Evolutionary conservation across 2,888 invertebrate genomes (phyloP).

Genomic region (Andricus quercusramuli): DNA sequence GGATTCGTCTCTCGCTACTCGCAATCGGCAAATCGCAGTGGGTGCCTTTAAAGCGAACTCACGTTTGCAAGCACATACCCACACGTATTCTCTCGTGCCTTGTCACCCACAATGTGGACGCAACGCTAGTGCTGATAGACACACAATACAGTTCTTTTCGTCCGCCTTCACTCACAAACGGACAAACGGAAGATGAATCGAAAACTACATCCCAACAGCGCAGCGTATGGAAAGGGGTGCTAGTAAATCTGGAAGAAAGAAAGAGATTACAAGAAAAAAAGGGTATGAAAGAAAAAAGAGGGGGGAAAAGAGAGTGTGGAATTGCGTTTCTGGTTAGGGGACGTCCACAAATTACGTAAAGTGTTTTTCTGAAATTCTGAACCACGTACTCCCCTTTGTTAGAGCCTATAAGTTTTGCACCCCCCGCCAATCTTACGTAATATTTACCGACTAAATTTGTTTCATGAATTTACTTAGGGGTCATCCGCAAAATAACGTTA

Average conservation of each 20-base stretch:
- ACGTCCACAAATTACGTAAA: no score
- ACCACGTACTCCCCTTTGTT: no score
- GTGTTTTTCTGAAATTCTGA: no score
- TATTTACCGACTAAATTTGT: no score
- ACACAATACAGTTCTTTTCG: conserved; percentile 44
- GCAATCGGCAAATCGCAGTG: conserved; percentile 11
- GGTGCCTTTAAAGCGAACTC: background rate
- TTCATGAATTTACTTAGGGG: no score
- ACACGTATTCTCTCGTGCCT: background rate
- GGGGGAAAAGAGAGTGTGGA: conserved; percentile 57
- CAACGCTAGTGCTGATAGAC: conserved; percentile 37
- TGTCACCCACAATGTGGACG: background rate
- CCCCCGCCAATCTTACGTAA: no score
- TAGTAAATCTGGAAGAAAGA: background rate
- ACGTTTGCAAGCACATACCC: background rate
- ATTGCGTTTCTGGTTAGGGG: conserved; percentile 63
- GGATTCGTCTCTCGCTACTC: background rate
- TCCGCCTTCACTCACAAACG: conserved; percentile 52
- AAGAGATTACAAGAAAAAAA: background rate
- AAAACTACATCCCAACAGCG: background rate
- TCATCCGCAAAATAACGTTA: no score
- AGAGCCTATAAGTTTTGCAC: no score
- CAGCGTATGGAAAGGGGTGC: background rate
- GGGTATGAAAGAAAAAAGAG: conserved; percentile 36
- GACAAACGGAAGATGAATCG: conserved; percentile 56